phyloP scores from a whole-genome alignment of 2,113 vertebrate genomes.

The Poeciliopsis turrubarensis region DNA sequence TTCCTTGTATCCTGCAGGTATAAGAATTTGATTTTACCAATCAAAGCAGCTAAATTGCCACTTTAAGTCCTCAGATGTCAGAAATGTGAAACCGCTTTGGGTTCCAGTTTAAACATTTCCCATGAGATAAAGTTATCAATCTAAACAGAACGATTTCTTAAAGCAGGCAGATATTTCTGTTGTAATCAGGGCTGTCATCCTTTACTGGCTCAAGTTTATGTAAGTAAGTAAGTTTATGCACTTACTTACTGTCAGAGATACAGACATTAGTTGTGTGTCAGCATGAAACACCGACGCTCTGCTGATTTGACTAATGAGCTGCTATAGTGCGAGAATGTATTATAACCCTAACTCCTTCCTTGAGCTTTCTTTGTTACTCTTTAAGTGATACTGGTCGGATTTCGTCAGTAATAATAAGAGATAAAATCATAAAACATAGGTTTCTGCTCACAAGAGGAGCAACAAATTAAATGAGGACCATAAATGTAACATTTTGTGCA shows the following conservation, averaged over 20 bases:
- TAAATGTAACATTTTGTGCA: neutral
- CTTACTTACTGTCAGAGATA: conserved; percentile 23
- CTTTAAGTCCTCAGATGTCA: neutral
- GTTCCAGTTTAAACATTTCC: conserved; percentile 15
- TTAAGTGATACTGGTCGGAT: neutral
- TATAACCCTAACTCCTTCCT: neutral
- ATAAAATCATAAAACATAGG: neutral
- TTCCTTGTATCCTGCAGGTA: neutral
- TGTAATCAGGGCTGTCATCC: conserved; percentile 48
- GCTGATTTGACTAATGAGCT: conserved; percentile 30
- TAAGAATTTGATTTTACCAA: neutral
- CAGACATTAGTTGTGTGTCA: conserved; percentile 38
- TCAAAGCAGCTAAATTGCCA: neutral
- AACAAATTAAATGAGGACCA: neutral
- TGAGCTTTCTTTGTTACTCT: neutral
- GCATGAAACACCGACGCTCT: conserved; percentile 16
- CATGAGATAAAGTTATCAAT: conserved; percentile 40
- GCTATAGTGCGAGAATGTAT: conserved; percentile 16
- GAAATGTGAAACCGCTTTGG: neutral
- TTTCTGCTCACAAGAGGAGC: neutral
- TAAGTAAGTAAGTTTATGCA: too few species aligned
- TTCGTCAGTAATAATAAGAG: neutral
- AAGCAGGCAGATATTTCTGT: conserved; percentile 32
- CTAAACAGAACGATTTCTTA: conserved; percentile 31
- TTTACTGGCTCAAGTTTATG: conserved; percentile 60